A percentile compares a stretch with the other conserved stretches of the same genome.
These are phyloP conservation scores for Andrena bicolor DNA, from an alignment of 2,888 invertebrate genomes.

Conservation along the genomic window DNA sequence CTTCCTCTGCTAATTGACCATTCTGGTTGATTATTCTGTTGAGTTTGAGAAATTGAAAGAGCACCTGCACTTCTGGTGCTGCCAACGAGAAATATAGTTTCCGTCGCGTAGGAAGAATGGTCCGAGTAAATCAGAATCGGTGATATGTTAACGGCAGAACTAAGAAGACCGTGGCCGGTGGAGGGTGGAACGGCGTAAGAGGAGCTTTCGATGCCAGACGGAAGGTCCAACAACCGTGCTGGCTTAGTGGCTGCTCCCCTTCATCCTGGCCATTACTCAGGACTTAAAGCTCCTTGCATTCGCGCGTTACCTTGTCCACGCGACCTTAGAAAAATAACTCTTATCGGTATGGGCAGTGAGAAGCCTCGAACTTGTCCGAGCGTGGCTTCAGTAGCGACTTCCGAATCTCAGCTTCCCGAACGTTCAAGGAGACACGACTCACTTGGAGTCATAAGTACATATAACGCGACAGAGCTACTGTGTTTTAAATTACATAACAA, in stretches of 20 bases:
- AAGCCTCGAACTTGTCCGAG: constrained; percentile 28
- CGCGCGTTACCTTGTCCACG: constrained; percentile 45
- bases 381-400: neutral
- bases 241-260: constrained; percentile 63
- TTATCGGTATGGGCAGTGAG: constrained; percentile 14
- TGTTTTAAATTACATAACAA: neutral
- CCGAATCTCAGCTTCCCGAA: neutral
- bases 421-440: neutral
- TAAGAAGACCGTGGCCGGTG: constrained; percentile 43
- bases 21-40: neutral
- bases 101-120: constrained; percentile 15
- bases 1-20: neutral
- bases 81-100: constrained; percentile 23
- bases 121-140: constrained; percentile 22
- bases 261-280: constrained; percentile 72
- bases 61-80: too few species aligned
- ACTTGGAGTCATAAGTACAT: neutral
- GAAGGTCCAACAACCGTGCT: constrained; percentile 68
- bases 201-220: constrained; percentile 62
- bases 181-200: constrained; percentile 27
- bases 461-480: neutral
- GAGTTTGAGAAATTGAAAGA: neutral
- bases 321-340: constrained; percentile 42
- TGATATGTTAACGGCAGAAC: constrained; percentile 63
- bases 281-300: constrained; percentile 63